Evolutionary conservation across 2,888 invertebrate genomes (phyloP), one percentile per base, ranked within the genome.

Genomic region (Drosophila nigritarsus): DNA sequence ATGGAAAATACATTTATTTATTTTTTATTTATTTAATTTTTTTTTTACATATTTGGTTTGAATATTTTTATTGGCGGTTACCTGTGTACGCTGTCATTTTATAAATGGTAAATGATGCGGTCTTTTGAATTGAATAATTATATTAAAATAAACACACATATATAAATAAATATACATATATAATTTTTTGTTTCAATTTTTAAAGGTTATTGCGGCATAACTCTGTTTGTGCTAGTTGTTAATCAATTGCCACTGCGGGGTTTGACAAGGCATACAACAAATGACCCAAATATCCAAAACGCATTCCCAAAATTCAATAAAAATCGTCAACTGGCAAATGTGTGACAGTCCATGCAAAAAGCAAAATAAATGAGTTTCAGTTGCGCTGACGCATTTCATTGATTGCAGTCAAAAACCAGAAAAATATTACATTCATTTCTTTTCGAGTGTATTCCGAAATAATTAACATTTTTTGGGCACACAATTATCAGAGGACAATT

Each of bases 101-200:
- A 24, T 54, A 65, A 45, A 45, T 45, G 45, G 13, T 50, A 63
- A 30, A 50, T 68, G 68, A 36, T 74, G 85, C 50, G 89, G 87
- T 78, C 73, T 59, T 71, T 89, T 84, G 84, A 86, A 86, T 86
- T 89, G 82, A 87, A 86, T 84, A 84, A 86, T 83, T 88, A 75
- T 72, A 77, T 49, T 65, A 24, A 70, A 51, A 68, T 48, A 34
- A 27, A 50, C 27, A 48, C 51, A 59, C 11, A 36, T 18, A 49
- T 8, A 24, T 4, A 42, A 64, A 48, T 65, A 55, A 32, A 32
- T 69, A 68, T 71, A 73, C 24, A 24, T 53, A 20, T 3, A 3
- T 50, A 3, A 27, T 27, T 15, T 38, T 27, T 30, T 61, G 24
- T 49, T 40, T 11, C 3, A 18, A 54, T 24, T 34, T 29, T n/a